These are phyloP conservation scores for Agrypnus murinus DNA, from an alignment of 2,888 invertebrate genomes.

Conservation along the genomic window DNA sequence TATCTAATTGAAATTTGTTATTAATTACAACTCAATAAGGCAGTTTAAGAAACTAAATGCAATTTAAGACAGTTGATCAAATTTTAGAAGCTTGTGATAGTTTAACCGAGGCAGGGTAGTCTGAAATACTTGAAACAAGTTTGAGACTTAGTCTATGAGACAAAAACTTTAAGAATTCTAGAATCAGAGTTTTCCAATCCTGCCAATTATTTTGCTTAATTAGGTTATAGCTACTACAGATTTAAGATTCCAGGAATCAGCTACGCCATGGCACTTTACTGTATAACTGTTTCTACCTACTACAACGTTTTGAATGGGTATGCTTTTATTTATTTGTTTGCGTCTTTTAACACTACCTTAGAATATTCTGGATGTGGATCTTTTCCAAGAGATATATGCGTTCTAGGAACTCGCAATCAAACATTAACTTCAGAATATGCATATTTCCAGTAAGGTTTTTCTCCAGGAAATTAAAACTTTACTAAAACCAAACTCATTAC, in stretches of 20 bases:
- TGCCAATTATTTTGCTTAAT: neutral
- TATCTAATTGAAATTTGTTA: no score
- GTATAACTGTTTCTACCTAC: conserved; percentile 45
- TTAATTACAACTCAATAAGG: no score
- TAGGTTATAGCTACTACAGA: neutral
- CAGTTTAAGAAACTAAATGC: no score
- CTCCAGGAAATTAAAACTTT: neutral
- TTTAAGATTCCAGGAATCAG: conserved; percentile 46
- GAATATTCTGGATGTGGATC: conserved; percentile 41
- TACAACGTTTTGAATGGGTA: conserved; percentile 51
- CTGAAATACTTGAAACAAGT: no score
- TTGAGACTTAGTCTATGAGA: no score
- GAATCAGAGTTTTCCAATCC: no score
- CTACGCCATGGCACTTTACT: conserved; percentile 53
- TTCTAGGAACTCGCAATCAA: conserved; percentile 31
- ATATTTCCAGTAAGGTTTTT: conserved; percentile 43
- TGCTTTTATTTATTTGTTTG: conserved; percentile 47
- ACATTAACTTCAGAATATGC: conserved; percentile 43
- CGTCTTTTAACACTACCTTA: conserved; percentile 42
- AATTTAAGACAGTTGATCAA: no score
- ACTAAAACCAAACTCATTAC: neutral
- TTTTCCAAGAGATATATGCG: conserved; percentile 22
- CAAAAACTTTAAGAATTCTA: no score
- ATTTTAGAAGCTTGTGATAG: no score
- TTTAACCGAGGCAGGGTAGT: no score